These are phyloP conservation scores for Mustela lutreola DNA, from an alignment of 2,113 vertebrate species.

Conservation along the genomic window DNA sequence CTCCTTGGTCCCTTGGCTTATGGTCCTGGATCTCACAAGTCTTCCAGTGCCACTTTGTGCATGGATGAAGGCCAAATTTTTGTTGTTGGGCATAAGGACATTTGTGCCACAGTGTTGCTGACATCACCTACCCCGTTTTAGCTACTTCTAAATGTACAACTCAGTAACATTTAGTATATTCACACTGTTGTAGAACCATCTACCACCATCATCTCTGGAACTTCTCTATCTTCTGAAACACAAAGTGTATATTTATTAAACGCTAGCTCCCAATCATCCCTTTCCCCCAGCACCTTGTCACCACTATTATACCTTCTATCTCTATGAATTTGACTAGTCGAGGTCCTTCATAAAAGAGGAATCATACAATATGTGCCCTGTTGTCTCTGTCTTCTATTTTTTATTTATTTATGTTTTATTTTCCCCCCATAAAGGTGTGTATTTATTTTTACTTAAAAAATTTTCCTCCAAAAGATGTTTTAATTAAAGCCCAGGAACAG, in stretches of 20 bases:
- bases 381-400: not conserved
- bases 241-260: not conserved
- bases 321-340: not conserved
- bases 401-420: not conserved
- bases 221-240: not conserved
- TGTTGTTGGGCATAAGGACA: not conserved
- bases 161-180: not conserved
- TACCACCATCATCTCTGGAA: not conserved
- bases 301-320: not conserved
- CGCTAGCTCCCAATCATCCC: not conserved
- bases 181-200: not conserved
- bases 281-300: not conserved
- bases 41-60: not conserved
- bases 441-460: not conserved
- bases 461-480: not conserved
- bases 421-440: not conserved
- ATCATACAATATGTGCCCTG: not conserved
- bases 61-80: not conserved
- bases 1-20: not conserved
- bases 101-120: not conserved
- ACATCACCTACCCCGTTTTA: not conserved
- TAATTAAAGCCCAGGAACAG: not conserved
- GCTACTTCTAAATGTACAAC: not conserved
- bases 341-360: not conserved
- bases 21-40: not conserved